Base-by-base conservation (phyloP, 1,140 invertebrate genomes). In the Coboldia fuscipes region DNA sequence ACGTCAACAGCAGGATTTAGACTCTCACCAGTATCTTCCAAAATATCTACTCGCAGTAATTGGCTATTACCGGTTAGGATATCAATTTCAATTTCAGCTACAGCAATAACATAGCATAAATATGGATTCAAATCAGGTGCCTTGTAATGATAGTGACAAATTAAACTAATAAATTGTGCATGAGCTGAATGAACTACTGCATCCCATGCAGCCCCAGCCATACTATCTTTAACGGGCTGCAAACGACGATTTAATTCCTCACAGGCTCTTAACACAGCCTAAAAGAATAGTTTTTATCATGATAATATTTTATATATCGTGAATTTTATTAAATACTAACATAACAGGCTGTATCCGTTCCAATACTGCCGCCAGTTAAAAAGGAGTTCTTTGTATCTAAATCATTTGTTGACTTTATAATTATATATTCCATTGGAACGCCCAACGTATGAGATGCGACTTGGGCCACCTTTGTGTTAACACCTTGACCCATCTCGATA, bases 401-500 rank as follows among this genome's bases (percentile, higher is more conserved):
- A 15, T n/a, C 10, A 15, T 23, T 34, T 3, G 20, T 5, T n/a
- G 20, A 2, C 13, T 22, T 34, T 16, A 34, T 15, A 3, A 6
- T 26, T 13, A 34, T 16, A 12, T 24, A 62, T 0, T 72, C 63
- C 31, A 86, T 37, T 13, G 75, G 68, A 29, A 88, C 70, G 7
- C 72, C 74, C 3, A 89, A 49, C 2, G 61, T 65, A 45, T 76
- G 64, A 1, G 81, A 80, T 37, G 68, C 75, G 3, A 78, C 71
- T 65, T 88, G 82, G 13, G 72, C 70, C 3, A 71, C 49, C 42
- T 62, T 62, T 1, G 70, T 72, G 40, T 72, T 80, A 31, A 88
- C 68, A 19, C 84, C 83, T 62, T 88, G 83, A 8, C 83, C 84
- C 56, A 77, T 75, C 65, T 90, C 83, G 24, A 83, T 69, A 20